Evolutionary conservation across 2,888 invertebrate species (phyloP).

Genomic region (Drosophila mettleri): DNA sequence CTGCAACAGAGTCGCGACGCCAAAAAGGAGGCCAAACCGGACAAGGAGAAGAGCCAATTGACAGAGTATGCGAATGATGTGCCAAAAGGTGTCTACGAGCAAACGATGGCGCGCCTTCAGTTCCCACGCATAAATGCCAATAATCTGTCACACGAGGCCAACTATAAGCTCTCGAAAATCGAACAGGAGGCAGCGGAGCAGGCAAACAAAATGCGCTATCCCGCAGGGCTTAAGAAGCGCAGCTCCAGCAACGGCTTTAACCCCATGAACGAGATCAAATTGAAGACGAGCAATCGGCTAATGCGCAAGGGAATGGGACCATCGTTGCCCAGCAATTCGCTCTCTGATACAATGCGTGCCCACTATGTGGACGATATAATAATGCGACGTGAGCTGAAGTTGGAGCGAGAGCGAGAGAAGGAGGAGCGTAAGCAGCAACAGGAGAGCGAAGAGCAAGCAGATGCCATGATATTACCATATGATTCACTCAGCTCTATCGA

Average conservation of each 20-base stretch:
- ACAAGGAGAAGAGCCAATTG: neutral
- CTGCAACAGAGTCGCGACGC: neutral
- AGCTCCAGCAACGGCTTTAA: constrained; percentile 54
- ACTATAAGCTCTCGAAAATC: constrained; percentile 84
- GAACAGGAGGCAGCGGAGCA: constrained; percentile 83
- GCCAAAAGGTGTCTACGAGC: constrained; percentile 61
- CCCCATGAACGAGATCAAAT: constrained; percentile 80
- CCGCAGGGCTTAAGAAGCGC: constrained; percentile 43
- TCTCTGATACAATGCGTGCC: constrained; percentile 53
- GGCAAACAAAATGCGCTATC: constrained; percentile 11
- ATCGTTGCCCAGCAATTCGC: constrained; percentile 79
- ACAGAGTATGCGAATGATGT: constrained; percentile 22
- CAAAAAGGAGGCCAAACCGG: neutral
- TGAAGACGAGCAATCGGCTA: constrained; percentile 82
- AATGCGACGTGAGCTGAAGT: constrained; percentile 44
- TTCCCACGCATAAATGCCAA: constrained; percentile 51
- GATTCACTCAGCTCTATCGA: constrained; percentile 7
- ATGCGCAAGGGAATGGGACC: constrained; percentile 81
- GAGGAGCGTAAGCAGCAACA: constrained; percentile 17
- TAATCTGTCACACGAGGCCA: constrained; percentile 84
- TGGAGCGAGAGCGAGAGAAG: constrained; percentile 9
- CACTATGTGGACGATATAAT: constrained; percentile 61
- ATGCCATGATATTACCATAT: neutral
- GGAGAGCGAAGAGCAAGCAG: constrained; percentile 9
- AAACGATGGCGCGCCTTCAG: constrained; percentile 52